Evolutionary conservation across 2,797 vertebrate genomes (phyloP).

Genomic region (Odontamblyopus rebecca): DNA sequence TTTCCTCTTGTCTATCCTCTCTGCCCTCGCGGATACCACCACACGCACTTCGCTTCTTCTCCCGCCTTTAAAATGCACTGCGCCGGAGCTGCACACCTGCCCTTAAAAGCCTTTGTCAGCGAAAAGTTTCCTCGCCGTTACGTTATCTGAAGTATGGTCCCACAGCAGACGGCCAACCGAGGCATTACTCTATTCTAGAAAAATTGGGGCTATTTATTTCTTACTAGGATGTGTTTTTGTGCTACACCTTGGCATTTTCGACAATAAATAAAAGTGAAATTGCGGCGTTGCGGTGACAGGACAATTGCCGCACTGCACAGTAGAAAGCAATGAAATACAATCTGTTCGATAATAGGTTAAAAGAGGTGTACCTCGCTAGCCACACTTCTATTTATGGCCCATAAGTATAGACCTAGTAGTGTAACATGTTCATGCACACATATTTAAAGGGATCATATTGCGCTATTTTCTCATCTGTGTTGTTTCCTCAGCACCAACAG

Average conservation of each 20-base stretch:
- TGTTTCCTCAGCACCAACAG: no score
- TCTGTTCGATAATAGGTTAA: conserved; percentile 43
- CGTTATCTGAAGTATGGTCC: conserved; percentile 23
- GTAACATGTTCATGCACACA: not conserved
- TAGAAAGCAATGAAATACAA: conserved; percentile 24
- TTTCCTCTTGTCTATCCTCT: conserved; percentile 48
- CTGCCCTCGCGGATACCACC: conserved; percentile 36
- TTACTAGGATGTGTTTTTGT: not conserved
- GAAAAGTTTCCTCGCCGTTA: conserved; percentile 29
- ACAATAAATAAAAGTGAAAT: conserved; percentile 28
- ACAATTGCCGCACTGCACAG: conserved; percentile 21
- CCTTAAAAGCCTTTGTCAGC: conserved; percentile 37
- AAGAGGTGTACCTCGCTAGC: conserved; percentile 29
- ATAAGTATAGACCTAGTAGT: not conserved
- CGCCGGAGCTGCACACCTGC: conserved; percentile 39
- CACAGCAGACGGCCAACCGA: conserved; percentile 25
- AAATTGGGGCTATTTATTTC: conserved; percentile 37
- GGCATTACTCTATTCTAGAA: conserved; percentile 38
- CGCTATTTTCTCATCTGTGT: no score
- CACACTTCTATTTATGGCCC: not conserved
- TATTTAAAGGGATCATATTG: no score
- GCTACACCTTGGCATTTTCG: conserved; percentile 18
- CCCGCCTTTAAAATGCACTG: conserved; percentile 38
- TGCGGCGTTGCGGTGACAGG: conserved; percentile 24
- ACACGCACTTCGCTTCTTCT: conserved; percentile 49